Evolutionary conservation across 1,140 invertebrate genomes (phyloP).

Genomic region (Papilio helenus): DNA sequence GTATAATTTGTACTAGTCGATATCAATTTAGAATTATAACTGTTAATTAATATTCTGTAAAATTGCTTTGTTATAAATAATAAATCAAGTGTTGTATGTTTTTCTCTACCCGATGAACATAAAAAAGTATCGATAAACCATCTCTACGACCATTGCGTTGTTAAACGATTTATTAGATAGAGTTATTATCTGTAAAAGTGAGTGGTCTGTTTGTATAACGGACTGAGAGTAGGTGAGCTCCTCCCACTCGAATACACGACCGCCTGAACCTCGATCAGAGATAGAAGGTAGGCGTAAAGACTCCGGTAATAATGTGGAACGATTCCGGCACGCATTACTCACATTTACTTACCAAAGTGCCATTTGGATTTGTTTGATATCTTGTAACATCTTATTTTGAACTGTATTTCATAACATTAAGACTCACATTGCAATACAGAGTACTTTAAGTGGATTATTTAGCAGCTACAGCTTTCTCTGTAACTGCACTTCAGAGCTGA

Average conservation of each 20-base stretch:
- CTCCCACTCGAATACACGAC: slow-evolving; percentile 14
- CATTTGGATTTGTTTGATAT: slow-evolving; percentile 20
- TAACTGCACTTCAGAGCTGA: slow-evolving; percentile 5
- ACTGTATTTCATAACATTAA: background rate
- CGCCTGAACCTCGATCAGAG: slow-evolving; percentile 9
- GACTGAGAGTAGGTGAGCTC: background rate
- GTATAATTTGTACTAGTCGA: background rate
- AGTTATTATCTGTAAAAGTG: slow-evolving; percentile 30
- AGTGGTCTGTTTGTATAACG: slow-evolving; percentile 35
- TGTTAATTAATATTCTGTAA: background rate
- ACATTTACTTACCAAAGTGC: slow-evolving; percentile 35
- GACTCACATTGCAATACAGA: background rate
- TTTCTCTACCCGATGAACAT: background rate
- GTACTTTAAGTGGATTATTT: slow-evolving; percentile 13
- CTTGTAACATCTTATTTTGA: slow-evolving; percentile 4
- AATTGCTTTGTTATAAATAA: background rate
- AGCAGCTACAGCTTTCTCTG: slow-evolving; percentile 18
- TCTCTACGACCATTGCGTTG: background rate
- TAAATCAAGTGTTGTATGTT: background rate
- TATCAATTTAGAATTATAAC: background rate
- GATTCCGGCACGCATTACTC: slow-evolving; percentile 35
- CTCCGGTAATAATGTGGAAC: slow-evolving; percentile 37
- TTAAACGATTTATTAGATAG: slow-evolving; percentile 20
- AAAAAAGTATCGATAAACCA: background rate
- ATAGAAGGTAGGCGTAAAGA: slow-evolving; percentile 38